Base-by-base conservation (phyloP, 2,797 vertebrate genomes). In the Sphenodon punctatus region DNA sequence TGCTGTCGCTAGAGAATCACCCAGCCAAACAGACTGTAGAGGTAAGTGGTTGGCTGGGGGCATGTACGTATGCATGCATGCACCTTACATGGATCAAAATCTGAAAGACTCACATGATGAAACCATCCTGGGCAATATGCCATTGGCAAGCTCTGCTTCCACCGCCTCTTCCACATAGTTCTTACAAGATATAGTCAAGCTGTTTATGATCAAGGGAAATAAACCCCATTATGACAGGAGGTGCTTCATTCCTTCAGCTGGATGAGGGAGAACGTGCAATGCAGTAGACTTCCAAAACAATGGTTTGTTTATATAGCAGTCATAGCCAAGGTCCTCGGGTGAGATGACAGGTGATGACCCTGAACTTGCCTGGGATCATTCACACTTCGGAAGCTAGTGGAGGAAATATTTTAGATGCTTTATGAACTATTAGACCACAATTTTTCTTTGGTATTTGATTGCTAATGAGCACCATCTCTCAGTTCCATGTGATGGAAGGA, bases 11-110 rank as follows among this genome's bases (percentile, higher is more conserved):
- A 92, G 97, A 99, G 87, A 99, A 99, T 93, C 99, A 99, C 90
- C 99, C 99, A 0, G 98, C 98, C 93, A 99, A 98, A 80, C 98
- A 98, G 92, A 99, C 98, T 0, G 97, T 99, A 8, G 99, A 99
- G 98, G 99, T 99, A 85, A 92, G 94, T 3, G 2, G 45, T 61
- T 43, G 1, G 32, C 43, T 27, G 42, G 56, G 20, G 38, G 25
- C 8, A 6, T 5, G 14, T 12, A 14, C 25, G 25, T 41, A 20
- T 8, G 25, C 2, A 7, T 15, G 32, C 15, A n/a, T 74, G 45
- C 7, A n/a, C 13, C 22, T 36, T 16, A 46, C 0, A 0, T 2
- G n/a, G 11, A 6, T 17, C 1, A 1, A 6, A 10, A 20, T 48
- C 27, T 38, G 58, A 36, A 32, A 53, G 1, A 25, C 19, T 39